Conservation (phyloP, 2,113 vertebrate genomes). For the Pomatostomus ruficeps region DNA sequence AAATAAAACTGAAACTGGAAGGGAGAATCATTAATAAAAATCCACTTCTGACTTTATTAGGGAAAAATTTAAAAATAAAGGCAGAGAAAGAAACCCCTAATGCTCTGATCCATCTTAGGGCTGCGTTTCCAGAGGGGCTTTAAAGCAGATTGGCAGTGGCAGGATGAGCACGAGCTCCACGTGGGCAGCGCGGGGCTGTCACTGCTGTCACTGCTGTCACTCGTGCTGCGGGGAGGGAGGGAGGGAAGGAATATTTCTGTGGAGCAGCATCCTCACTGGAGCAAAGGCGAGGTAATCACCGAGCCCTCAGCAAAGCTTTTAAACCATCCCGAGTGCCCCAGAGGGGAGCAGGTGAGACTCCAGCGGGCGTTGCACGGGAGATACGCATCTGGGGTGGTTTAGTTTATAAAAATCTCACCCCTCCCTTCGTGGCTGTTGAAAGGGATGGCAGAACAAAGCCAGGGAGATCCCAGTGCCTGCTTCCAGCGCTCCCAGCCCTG, state of each 20-base stretch:
- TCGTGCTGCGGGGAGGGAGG: not conserved
- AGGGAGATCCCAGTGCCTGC: not conserved
- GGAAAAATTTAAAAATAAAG: too few relatives aligned
- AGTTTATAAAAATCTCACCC: not conserved
- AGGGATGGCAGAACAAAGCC: not conserved
- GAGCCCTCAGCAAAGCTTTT: not conserved
- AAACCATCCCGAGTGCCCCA: not conserved
- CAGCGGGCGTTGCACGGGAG: not conserved
- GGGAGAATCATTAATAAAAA: not conserved
- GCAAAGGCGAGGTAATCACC: not conserved
- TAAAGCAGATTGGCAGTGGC: not conserved
- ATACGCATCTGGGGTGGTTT: not conserved
- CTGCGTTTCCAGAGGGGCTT: accelerated
- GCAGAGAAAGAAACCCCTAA: accelerated
- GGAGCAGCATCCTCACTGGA: not conserved
- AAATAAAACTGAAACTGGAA: not conserved
- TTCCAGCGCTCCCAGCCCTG: not conserved
- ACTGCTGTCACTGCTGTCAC: not conserved
- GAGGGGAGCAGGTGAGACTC: slow-evolving; percentile 29
- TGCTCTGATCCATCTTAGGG: not conserved
- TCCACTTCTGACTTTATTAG: not conserved
- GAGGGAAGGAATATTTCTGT: accelerated
- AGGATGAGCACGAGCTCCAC: not conserved
- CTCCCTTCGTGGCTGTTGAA: not conserved
- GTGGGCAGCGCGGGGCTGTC: not conserved